Conservation (phyloP, 2,888 invertebrate species). For the Sarcophaga carnaria region DNA sequence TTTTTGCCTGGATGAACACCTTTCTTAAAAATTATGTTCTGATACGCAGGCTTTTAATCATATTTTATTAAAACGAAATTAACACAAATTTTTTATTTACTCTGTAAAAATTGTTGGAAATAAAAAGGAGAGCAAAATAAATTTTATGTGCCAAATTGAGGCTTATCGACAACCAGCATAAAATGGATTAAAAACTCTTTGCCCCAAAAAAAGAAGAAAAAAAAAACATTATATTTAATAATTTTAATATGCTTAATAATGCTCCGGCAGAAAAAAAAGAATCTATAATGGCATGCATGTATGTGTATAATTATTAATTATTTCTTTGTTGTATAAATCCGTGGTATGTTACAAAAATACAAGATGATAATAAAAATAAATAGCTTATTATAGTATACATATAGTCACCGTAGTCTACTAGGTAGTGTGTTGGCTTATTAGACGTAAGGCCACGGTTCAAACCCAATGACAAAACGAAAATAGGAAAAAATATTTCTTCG, state of each 20-base stretch:
- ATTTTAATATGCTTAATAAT: conserved; percentile 16
- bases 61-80: too few relatives aligned
- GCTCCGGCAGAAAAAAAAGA: not conserved
- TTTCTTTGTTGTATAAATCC: not conserved
- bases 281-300: not conserved
- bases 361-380: too few relatives aligned
- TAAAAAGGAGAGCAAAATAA: not conserved
- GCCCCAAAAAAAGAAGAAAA: not conserved
- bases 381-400: too few relatives aligned
- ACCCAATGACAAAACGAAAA: too few relatives aligned
- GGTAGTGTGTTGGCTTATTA: too few relatives aligned
- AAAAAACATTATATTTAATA: conserved; percentile 13
- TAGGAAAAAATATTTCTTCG: too few relatives aligned
- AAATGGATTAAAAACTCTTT: conserved; percentile 15
- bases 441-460: too few relatives aligned
- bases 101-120: not conserved
- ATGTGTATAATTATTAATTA: not conserved
- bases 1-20: too few relatives aligned
- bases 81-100: too few relatives aligned
- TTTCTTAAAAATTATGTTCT: too few relatives aligned
- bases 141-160: not conserved
- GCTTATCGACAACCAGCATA: conserved; percentile 18
- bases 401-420: too few relatives aligned
- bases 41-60: too few relatives aligned
- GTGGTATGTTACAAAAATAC: not conserved